These are phyloP conservation scores for Zaprionus vittiger DNA, from an alignment of 1,140 invertebrate genomes.

Conservation along the genomic window DNA sequence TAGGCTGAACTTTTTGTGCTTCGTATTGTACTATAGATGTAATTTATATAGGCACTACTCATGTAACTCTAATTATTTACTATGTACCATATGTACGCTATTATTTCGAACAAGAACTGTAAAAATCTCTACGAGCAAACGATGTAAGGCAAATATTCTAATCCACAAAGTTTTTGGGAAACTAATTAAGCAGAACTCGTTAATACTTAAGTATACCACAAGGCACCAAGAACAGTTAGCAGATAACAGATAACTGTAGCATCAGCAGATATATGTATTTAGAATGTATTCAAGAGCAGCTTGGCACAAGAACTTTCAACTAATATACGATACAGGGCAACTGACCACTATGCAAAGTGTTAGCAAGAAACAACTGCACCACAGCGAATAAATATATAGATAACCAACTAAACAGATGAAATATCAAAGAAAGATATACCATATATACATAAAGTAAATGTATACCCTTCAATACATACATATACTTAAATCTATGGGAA, in stretches of 20 bases:
- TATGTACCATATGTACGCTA: not conserved
- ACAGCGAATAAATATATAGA: constrained; percentile 29
- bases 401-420: constrained; percentile 35
- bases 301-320: constrained; percentile 44
- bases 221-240: constrained; percentile 53
- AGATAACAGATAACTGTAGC: constrained; percentile 8
- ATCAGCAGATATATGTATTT: constrained; percentile 21
- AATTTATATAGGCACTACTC: constrained; percentile 51
- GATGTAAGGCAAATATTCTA: constrained; percentile 75
- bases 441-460: not conserved
- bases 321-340: constrained; percentile 76
- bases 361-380: constrained; percentile 66
- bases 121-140: constrained; percentile 54
- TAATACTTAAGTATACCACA: constrained; percentile 54
- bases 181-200: constrained; percentile 56
- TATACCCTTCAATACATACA: not conserved
- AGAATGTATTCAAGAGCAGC: constrained; percentile 38
- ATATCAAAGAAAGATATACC: constrained; percentile 17
- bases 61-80: constrained; percentile 21
- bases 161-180: constrained; percentile 62
- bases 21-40: constrained; percentile 62
- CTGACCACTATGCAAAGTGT: constrained; percentile 63
- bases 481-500: constrained; percentile 4
- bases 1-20: constrained; percentile 79
- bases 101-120: constrained; percentile 27